These are phyloP conservation scores for Drosophila triauraria DNA, from an alignment of 1,140 invertebrate species.

Conservation along the genomic window DNA sequence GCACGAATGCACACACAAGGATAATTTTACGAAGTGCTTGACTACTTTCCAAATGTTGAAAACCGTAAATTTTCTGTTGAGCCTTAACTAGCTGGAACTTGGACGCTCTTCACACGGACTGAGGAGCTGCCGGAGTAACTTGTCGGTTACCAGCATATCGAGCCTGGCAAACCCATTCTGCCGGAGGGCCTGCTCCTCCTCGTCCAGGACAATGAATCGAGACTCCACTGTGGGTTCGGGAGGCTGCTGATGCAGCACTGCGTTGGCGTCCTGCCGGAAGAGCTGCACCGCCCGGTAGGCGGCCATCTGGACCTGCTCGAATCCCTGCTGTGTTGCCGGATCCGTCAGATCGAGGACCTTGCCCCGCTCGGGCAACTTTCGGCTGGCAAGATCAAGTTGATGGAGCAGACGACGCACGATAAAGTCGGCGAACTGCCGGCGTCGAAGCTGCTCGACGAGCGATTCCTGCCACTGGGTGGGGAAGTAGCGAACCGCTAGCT, in stretches of 20 bases:
- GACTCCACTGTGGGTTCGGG: background rate
- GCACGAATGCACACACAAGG: too few species aligned
- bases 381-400: slow-evolving; percentile 42
- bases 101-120: background rate
- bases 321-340: background rate
- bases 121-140: slow-evolving; percentile 34
- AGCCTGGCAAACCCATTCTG: slow-evolving; percentile 24
- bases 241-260: slow-evolving; percentile 5
- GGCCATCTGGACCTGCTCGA: slow-evolving; percentile 9
- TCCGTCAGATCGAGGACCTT: background rate
- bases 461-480: background rate
- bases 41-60: background rate
- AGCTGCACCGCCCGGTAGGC: slow-evolving; percentile 38
- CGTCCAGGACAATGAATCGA: slow-evolving; percentile 27
- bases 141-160: background rate
- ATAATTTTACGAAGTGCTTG: background rate
- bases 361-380: background rate
- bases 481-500: background rate
- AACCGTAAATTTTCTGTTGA: background rate
- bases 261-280: slow-evolving; percentile 52
- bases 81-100: background rate
- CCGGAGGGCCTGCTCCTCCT: slow-evolving; percentile 39
- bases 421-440: slow-evolving; percentile 23
- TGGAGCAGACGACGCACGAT: slow-evolving; percentile 52
- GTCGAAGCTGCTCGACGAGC: background rate